phyloP scores from a whole-genome alignment of 2,113 vertebrate species.

The Tetraodon nigroviridis region DNA sequence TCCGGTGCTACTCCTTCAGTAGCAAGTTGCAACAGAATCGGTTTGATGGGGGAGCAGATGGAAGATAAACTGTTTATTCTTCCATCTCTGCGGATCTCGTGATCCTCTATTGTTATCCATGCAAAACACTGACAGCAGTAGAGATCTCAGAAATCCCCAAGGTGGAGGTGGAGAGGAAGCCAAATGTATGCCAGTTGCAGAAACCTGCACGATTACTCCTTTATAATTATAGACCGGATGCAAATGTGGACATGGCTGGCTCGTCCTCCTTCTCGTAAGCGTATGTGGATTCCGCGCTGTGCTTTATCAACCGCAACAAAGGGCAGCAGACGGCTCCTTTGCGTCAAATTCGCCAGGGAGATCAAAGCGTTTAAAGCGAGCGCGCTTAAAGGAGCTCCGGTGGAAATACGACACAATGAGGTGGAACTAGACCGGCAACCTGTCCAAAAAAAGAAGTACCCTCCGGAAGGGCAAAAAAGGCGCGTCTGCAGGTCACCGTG shows the following conservation, averaged over 20 bases:
- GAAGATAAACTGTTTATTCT: not conserved
- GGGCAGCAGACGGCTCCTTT: slow-evolving; percentile 24
- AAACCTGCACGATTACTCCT: too few species aligned
- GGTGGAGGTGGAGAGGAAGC: too few species aligned
- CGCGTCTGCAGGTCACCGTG: not conserved
- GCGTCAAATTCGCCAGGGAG: slow-evolving; percentile 32
- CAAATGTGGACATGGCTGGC: not conserved
- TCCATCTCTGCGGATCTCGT: not conserved
- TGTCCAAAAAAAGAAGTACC: not conserved
- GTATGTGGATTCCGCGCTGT: slow-evolving; percentile 11
- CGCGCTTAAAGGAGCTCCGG: slow-evolving; percentile 2
- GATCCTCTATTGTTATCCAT: not conserved
- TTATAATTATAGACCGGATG: too few species aligned
- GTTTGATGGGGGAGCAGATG: not conserved
- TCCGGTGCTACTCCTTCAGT: too few species aligned
- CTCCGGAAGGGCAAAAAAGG: too few species aligned
- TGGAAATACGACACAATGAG: slow-evolving; percentile 20
- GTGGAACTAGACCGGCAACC: not conserved
- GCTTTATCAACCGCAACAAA: slow-evolving; percentile 22
- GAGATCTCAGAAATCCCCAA: too few species aligned
- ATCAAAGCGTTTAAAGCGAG: slow-evolving; percentile 34
- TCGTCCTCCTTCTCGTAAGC: slow-evolving; percentile 15
- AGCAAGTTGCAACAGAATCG: too few species aligned
- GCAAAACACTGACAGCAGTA: not conserved
- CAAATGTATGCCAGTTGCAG: too few species aligned